Evolutionary conservation across 2,797 vertebrate species (phyloP).

Genomic region (Aythya fuligula): DNA sequence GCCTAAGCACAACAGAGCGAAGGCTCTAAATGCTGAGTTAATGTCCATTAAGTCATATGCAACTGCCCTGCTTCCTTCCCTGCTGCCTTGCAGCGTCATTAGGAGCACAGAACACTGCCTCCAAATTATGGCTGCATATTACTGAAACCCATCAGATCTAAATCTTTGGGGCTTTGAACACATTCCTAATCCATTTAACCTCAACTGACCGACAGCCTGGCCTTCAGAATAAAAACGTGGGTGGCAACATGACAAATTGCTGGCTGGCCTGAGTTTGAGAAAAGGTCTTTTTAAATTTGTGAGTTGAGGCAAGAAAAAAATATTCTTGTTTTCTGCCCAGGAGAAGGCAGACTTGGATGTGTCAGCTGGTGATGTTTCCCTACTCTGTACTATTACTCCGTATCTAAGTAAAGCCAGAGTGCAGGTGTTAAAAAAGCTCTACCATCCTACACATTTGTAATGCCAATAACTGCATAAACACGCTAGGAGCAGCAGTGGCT

Average conservation of each 20-base stretch:
- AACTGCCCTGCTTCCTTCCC: not conserved
- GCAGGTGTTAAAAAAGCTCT: not conserved
- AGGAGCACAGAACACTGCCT: not conserved
- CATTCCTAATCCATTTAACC: not conserved
- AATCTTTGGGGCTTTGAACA: not conserved
- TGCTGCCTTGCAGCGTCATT: not conserved
- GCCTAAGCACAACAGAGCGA: not conserved
- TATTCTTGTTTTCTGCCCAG: not conserved
- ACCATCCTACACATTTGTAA: not conserved
- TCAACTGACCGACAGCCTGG: not conserved
- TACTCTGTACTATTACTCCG: not conserved
- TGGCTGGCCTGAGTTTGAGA: not conserved
- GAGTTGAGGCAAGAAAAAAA: not conserved
- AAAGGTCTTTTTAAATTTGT: not conserved
- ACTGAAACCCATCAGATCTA: not conserved
- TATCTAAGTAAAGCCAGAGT: not conserved
- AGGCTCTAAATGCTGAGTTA: not conserved
- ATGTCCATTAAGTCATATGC: not conserved
- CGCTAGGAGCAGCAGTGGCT: not conserved
- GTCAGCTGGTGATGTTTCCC: not conserved
- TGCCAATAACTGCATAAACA: not conserved
- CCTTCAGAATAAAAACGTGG: not conserved
- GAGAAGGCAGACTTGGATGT: not conserved
- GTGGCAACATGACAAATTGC: not conserved
- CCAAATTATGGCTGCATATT: not conserved